Evolutionary conservation across 2,888 invertebrate genomes (phyloP).

Genomic region (Clepsis dumicolana): DNA sequence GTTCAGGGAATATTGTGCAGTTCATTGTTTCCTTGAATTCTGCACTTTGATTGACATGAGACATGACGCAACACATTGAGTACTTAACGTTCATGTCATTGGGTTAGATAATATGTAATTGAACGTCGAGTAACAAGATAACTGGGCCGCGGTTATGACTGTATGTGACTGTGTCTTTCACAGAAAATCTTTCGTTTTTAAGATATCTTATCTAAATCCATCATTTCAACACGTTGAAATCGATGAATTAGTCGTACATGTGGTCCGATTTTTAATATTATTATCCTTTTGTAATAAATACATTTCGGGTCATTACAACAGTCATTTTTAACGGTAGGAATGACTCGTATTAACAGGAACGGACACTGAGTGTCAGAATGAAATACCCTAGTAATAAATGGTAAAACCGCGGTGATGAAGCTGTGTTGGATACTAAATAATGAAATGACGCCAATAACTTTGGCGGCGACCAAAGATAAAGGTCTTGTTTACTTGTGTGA

Average conservation of each 20-base stretch:
- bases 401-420: neutral
- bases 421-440: neutral
- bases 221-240: too few species aligned
- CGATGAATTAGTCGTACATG: too few species aligned
- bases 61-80: neutral
- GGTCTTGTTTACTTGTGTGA: neutral
- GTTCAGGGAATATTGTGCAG: neutral
- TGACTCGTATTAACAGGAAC: too few species aligned
- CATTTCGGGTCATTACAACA: too few species aligned
- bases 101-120: neutral
- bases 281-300: too few species aligned
- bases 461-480: neutral
- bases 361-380: neutral
- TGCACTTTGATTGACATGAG: slow-evolving; percentile 2
- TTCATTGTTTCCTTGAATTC: neutral
- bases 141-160: neutral
- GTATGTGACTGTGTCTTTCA: too few species aligned
- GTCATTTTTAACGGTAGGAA: too few species aligned
- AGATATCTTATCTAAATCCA: too few species aligned
- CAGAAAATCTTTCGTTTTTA: too few species aligned
- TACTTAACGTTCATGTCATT: slow-evolving; percentile 3
- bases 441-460: neutral
- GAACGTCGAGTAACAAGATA: neutral
- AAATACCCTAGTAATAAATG: neutral
- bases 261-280: too few species aligned